Evolutionary conservation across 2,888 invertebrate species (phyloP).

Genomic region (Chrysina gloriosa): DNA sequence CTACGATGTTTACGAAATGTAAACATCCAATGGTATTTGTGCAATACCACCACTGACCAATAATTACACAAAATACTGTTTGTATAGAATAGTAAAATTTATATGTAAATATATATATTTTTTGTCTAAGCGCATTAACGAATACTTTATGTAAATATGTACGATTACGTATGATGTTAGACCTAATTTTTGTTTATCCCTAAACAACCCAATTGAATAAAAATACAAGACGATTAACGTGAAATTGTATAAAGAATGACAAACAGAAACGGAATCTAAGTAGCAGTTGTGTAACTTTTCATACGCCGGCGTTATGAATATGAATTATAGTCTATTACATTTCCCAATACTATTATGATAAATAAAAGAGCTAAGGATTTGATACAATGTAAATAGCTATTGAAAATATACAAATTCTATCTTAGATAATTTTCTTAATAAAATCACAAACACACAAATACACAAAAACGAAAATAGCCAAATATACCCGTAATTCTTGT

Average conservation of each 20-base stretch:
- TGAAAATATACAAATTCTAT: constrained; percentile 51
- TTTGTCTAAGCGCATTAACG: constrained; percentile 31
- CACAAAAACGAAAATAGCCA: constrained; percentile 33
- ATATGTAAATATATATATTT: constrained; percentile 34
- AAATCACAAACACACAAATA: constrained; percentile 34
- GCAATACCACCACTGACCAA: constrained; percentile 60
- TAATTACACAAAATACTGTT: constrained; percentile 56
- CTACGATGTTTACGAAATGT: constrained; percentile 49
- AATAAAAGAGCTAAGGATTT: constrained; percentile 51
- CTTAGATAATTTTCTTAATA: constrained; percentile 40
- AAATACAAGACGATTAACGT: constrained; percentile 18
- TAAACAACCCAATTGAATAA: constrained; percentile 20
- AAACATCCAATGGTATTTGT: constrained; percentile 54
- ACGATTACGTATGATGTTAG: constrained; percentile 10
- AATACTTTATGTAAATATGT: constrained; percentile 29
- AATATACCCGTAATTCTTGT: background rate
- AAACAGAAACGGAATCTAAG: background rate
- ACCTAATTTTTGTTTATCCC: constrained; percentile 5
- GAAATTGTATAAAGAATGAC: background rate
- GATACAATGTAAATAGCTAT: constrained; percentile 63
- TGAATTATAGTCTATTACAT: constrained; percentile 60
- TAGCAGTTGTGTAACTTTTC: constrained; percentile 48
- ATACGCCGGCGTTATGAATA: constrained; percentile 56
- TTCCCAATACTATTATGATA: constrained; percentile 49
- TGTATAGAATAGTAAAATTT: constrained; percentile 53